Conservation (phyloP, 1,140 invertebrate genomes). For the Drosophila lacertosa region DNA sequence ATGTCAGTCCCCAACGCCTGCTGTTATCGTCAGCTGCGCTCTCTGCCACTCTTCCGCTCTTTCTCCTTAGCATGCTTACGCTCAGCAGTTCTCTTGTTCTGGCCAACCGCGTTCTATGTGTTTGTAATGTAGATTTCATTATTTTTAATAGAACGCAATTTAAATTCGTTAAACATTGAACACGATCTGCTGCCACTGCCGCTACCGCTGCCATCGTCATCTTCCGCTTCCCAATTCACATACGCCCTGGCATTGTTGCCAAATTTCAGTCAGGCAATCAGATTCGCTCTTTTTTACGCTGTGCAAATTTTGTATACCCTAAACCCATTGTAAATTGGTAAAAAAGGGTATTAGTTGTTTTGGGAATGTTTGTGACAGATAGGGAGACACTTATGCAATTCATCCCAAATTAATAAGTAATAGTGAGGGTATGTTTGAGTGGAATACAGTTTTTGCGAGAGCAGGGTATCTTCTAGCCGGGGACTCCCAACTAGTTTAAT, state of each 20-base stretch:
- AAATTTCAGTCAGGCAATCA: conserved; percentile 36
- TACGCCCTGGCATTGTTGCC: conserved; percentile 32
- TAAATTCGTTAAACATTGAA: conserved; percentile 56
- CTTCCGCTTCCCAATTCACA: conserved; percentile 28
- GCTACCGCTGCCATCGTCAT: no score
- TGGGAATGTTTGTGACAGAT: no score
- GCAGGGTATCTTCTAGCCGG: no score
- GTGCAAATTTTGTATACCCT: conserved; percentile 4
- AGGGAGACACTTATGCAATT: no score
- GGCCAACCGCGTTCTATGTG: conserved; percentile 32
- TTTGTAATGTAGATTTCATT: conserved; percentile 44
- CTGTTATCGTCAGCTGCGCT: conserved; percentile 37
- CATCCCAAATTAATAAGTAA: no score
- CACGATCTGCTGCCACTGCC: conserved; percentile 20
- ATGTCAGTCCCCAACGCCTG: conserved; percentile 52
- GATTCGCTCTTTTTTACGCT: conserved; percentile 7
- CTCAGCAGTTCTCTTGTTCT: conserved; percentile 18
- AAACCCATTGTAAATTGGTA: no score
- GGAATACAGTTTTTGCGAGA: no score
- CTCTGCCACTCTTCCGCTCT: conserved; percentile 17
- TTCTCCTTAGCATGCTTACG: background rate
- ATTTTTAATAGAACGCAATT: conserved; percentile 65
- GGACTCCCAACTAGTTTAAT: no score
- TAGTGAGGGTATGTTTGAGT: no score
- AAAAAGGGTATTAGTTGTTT: no score